Base-by-base conservation (phyloP, 2,888 invertebrate species). In the Trissoscelio sp. region DNA sequence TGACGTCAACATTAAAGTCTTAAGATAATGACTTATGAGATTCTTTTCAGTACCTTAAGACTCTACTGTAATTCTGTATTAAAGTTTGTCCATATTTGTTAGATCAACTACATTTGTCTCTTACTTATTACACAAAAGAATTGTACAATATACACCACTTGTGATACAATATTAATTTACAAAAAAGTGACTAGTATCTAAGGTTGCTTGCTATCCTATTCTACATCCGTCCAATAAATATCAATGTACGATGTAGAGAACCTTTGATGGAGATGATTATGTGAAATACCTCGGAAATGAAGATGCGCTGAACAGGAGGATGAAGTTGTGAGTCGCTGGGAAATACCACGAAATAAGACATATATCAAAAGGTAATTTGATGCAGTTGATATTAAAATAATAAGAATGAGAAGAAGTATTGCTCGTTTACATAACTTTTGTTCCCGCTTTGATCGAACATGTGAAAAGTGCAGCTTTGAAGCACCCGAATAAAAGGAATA, bases 381-480 rank as follows among this genome's bases (percentile, higher is more conserved):
- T 4, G 5, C 14, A 42, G 14, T 16, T 14, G 12, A 14, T 5
- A 42, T 14, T 14, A 42, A 42, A 6, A 14, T 16, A 42, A 42
- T 5, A 42, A 42, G 20, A 12, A 58, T n/a, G n/a, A n/a, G n/a
- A n/a, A n/a, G n/a, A 22, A 28, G 37, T 60, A 44, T 42, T 24
- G 24, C 14, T 42, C 42, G 12, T 42, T 62, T 46, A 28, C 46
- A 14, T 46, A 22, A 51, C 28, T 37, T 58, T 72, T 72, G 60
- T 60, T 72, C 51, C 72, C 72, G 18, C 42, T 72, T 72, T 58
- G 44, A 72, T 72, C 60, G 72, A 72, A 72, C 72, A 60, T 72
- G 46, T 48, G 48, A 70, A 46, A 28, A 62, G 31, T 34, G 34
- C 16, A 51, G 31, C 39, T 51, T 51, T 53, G 11, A 39, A 24